Percentiles rank a stretch among this genome's conserved stretches.
phyloP scores from a whole-genome alignment of 1,140 invertebrate species.

The Oppia nitens region DNA sequence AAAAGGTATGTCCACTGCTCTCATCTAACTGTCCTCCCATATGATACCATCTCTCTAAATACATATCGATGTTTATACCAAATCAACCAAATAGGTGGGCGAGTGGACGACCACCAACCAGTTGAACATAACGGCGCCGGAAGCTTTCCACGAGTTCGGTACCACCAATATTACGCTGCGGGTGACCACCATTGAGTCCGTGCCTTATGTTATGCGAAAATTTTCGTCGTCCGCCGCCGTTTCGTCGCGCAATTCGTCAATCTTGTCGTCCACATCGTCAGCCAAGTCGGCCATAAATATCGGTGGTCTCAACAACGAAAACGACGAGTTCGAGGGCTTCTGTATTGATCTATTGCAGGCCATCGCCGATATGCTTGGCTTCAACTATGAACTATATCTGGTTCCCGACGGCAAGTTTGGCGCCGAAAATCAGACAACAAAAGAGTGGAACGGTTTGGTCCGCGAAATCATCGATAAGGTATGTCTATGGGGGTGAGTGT shows the following conservation, averaged over 20 bases:
- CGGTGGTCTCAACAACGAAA: no score
- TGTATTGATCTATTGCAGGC: slow-evolving; percentile 29
- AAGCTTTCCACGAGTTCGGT: slow-evolving; percentile 17
- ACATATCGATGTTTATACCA: not conserved
- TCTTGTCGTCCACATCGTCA: no score
- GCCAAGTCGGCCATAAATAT: no score
- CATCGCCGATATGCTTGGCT: slow-evolving; percentile 56
- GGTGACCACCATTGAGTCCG: slow-evolving; percentile 12
- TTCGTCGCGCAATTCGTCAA: not conserved
- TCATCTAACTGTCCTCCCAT: not conserved
- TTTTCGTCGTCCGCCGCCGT: not conserved
- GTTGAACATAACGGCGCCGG: slow-evolving; percentile 12
- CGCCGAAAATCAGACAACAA: slow-evolving; percentile 16
- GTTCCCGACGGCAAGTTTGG: slow-evolving; percentile 33
- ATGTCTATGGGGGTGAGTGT: not conserved
- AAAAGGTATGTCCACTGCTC: slow-evolving; percentile 37
- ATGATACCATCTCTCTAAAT: no score
- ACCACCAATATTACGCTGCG: slow-evolving; percentile 15
- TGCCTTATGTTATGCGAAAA: slow-evolving; percentile 1
- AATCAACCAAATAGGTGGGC: slow-evolving; percentile 8
- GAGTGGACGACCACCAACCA: slow-evolving; percentile 13
- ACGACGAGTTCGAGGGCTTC: slow-evolving; percentile 76
- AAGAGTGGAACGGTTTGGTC: slow-evolving; percentile 31
- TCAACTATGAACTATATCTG: slow-evolving; percentile 48
- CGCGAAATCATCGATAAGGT: slow-evolving; percentile 21